Conservation (phyloP, 2,888 invertebrate genomes). For the Priocnemis perturbator region DNA sequence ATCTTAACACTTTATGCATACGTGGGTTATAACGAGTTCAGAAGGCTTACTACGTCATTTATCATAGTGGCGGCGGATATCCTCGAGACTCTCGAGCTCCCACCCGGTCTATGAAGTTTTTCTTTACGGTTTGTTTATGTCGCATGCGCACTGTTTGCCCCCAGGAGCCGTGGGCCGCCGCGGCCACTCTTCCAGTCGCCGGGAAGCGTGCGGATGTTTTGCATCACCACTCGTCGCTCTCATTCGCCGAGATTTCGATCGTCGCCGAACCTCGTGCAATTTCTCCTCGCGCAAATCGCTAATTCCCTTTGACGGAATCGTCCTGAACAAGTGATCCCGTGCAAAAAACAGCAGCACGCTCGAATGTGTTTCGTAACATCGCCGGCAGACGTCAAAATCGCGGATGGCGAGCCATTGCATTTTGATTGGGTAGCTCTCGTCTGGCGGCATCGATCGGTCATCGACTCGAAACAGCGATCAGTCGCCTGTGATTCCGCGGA, state of each 20-base stretch:
- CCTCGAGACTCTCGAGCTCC: constrained; percentile 17
- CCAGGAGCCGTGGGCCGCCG: constrained; percentile 36
- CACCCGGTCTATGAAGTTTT: constrained; percentile 44
- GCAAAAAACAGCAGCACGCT: constrained; percentile 4
- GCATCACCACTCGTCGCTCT: constrained; percentile 45
- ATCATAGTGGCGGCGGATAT: too few species aligned
- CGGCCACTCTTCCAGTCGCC: constrained; percentile 63
- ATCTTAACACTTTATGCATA: too few species aligned
- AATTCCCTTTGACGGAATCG: constrained; percentile 3
- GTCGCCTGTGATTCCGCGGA: not conserved
- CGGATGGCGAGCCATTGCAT: too few species aligned
- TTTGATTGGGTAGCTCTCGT: too few species aligned
- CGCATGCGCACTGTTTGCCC: constrained; percentile 65
- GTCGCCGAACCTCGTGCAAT: too few species aligned
- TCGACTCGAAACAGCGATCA: not conserved
- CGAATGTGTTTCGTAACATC: not conserved
- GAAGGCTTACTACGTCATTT: too few species aligned
- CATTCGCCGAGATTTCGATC: constrained; percentile 26
- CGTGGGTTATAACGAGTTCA: too few species aligned
- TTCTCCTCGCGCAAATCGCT: constrained; percentile 10
- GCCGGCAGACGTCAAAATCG: too few species aligned
- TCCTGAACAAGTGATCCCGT: not conserved
- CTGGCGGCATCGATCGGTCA: not conserved
- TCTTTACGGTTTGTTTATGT: constrained; percentile 66
- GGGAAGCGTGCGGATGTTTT: constrained; percentile 67